These are phyloP conservation scores for Plestiodon gilberti DNA, from an alignment of 2,113 vertebrate genomes.

Conservation along the genomic window DNA sequence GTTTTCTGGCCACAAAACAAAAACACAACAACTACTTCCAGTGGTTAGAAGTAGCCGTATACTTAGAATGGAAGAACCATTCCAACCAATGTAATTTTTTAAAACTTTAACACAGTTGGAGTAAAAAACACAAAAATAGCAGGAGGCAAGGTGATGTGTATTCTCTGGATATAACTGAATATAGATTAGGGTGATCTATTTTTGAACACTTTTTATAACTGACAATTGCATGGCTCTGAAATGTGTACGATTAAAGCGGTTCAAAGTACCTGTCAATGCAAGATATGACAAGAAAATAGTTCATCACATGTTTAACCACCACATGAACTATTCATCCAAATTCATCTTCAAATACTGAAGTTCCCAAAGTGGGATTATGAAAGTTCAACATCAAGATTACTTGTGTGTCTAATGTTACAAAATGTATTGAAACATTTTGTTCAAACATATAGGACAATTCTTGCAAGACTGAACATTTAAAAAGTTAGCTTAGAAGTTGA, in stretches of 20 bases:
- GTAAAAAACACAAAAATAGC: background rate
- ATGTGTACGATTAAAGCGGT: background rate
- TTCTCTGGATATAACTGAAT: background rate
- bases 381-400: background rate
- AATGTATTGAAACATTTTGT: background rate
- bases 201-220: background rate
- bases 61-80: background rate
- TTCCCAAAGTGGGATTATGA: background rate
- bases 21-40: background rate
- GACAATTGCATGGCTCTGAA: background rate
- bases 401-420: background rate
- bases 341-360: background rate
- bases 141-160: background rate
- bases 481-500: slow-evolving; percentile 74
- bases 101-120: too few relatives aligned
- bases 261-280: background rate
- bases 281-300: background rate
- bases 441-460: slow-evolving; percentile 9
- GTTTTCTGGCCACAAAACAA: background rate
- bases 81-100: background rate
- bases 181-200: background rate
- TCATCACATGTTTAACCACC: background rate
- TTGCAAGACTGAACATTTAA: slow-evolving; percentile 30
- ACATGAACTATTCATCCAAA: background rate
- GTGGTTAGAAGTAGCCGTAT: background rate